Percentiles rank a stretch among this genome's conserved stretches.
Conservation (phyloP, 2,888 invertebrate genomes). For the Rhamphomyia laevipes region DNA sequence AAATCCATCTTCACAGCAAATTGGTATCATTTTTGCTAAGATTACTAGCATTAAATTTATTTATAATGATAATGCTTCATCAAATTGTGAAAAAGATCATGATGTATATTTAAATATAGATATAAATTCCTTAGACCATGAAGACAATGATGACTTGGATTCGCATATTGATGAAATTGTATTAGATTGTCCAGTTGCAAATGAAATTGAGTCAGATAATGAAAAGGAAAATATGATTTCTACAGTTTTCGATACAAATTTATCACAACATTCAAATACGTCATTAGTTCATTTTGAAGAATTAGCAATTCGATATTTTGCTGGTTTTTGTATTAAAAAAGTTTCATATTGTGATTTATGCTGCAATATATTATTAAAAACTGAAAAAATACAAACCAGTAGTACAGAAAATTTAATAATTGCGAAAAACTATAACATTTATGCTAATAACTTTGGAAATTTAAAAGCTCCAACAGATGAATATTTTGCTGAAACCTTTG, state of each 20-base stretch:
- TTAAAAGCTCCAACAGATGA: background rate
- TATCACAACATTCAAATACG: background rate
- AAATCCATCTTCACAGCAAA: background rate
- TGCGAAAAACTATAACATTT: background rate
- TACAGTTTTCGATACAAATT: background rate
- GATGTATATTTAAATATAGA: background rate
- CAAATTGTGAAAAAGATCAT: background rate
- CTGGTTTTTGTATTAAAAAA: background rate
- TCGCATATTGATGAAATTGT: background rate
- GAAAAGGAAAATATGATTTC: background rate
- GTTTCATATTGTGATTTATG: background rate
- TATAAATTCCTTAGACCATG: background rate
- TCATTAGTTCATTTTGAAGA: background rate
- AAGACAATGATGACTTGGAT: background rate
- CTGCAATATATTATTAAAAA: background rate
- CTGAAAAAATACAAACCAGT: background rate
- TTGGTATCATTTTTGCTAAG: background rate
- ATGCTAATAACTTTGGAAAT: background rate
- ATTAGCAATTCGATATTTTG: background rate
- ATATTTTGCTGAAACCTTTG: background rate
- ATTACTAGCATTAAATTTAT: background rate
- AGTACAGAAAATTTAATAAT: background rate
- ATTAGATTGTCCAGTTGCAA: background rate
- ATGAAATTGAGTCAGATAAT: background rate
- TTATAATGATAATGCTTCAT: background rate